Conservation (phyloP, 2,888 invertebrate species). For the Magallana nippona region DNA sequence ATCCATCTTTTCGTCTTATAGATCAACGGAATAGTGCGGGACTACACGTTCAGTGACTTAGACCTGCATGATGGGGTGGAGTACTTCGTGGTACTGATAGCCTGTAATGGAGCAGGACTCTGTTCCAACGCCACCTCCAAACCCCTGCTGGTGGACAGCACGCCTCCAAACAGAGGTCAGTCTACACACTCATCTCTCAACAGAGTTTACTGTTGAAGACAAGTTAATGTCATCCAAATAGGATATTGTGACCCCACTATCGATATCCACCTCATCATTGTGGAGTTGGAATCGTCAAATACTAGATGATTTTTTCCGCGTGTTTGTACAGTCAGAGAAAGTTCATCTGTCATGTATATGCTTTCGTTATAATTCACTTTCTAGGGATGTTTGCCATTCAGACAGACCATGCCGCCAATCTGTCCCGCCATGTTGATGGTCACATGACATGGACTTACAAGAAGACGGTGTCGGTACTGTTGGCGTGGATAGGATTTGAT, state of each 20-base stretch:
- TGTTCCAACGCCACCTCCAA: conserved; percentile 49
- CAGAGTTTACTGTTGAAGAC: too few relatives aligned
- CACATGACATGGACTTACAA: conserved; percentile 56
- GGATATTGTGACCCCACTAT: too few relatives aligned
- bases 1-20: conserved; percentile 22
- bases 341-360: too few relatives aligned
- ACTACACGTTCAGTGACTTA: conserved; percentile 53
- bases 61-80: conserved; percentile 58
- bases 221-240: too few relatives aligned
- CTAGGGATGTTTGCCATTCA: conserved; percentile 60
- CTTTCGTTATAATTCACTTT: not conserved
- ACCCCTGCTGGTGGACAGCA: conserved; percentile 53
- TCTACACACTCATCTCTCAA: not conserved
- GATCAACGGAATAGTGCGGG: conserved; percentile 56
- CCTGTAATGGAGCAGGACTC: conserved; percentile 57
- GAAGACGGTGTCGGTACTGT: conserved; percentile 44
- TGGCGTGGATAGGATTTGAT: conserved; percentile 60
- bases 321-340: too few relatives aligned
- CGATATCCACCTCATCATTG: too few relatives aligned
- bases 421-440: conserved; percentile 50
- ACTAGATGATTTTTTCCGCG: too few relatives aligned
- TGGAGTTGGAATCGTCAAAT: too few relatives aligned
- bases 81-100: conserved; percentile 51
- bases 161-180: conserved; percentile 54
- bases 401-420: conserved; percentile 58